Evolutionary conservation across 1,140 invertebrate species (phyloP).

Genomic region (Pectinophora gossypiella): DNA sequence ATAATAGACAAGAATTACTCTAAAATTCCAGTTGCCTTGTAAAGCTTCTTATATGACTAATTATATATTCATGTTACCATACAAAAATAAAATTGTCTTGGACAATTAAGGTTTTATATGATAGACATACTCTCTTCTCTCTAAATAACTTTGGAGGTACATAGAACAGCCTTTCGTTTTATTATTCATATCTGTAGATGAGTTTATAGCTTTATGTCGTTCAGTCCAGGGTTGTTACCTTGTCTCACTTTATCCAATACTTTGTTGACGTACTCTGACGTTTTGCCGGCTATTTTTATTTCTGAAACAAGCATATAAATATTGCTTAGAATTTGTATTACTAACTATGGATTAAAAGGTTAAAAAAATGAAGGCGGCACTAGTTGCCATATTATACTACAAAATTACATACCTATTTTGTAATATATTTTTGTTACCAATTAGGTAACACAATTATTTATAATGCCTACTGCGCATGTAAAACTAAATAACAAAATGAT

Average conservation of each 20-base stretch:
- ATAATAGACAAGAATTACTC: slow-evolving; percentile 27
- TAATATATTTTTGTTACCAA: too few relatives aligned
- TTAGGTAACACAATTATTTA: too few relatives aligned
- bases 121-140: slow-evolving; percentile 47
- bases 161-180: slow-evolving; percentile 72
- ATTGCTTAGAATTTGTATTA: too few relatives aligned
- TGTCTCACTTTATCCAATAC: slow-evolving; percentile 59
- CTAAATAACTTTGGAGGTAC: slow-evolving; percentile 74
- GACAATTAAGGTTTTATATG: slow-evolving; percentile 62
- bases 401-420: too few relatives aligned
- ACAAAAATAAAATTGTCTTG: slow-evolving; percentile 69
- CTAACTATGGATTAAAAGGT: too few relatives aligned
- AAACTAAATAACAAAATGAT: too few relatives aligned
- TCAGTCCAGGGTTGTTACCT: slow-evolving; percentile 53
- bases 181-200: slow-evolving; percentile 40
- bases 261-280: slow-evolving; percentile 66
- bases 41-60: slow-evolving; percentile 59
- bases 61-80: slow-evolving; percentile 42
- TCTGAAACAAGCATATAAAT: slow-evolving; percentile 30
- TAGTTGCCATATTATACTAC: too few relatives aligned
- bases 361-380: too few relatives aligned
- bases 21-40: slow-evolving; percentile 51
- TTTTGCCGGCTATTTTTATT: slow-evolving; percentile 60
- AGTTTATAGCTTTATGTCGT: slow-evolving; percentile 37
- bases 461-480: too few relatives aligned